phyloP scores from a whole-genome alignment of 1,140 invertebrate genomes.

The Musca domestica region DNA sequence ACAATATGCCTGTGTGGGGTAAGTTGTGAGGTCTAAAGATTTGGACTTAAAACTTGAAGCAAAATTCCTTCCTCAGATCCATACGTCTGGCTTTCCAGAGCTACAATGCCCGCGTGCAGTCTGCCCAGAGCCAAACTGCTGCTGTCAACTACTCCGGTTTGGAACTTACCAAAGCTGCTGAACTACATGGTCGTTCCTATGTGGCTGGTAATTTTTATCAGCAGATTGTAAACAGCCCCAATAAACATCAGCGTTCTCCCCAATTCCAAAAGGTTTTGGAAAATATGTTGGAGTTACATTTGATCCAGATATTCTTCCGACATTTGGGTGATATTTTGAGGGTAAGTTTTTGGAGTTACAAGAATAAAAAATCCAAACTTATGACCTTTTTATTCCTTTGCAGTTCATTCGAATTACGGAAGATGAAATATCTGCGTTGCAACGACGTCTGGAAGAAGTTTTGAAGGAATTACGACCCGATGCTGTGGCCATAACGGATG shows the following conservation, averaged over 20 bases:
- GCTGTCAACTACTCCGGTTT: constrained; percentile 82
- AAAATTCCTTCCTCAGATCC: constrained; percentile 52
- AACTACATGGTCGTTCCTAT: constrained; percentile 71
- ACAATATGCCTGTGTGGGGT: constrained; percentile 67
- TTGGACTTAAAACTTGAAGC: constrained; percentile 11
- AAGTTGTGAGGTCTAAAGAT: constrained; percentile 28
- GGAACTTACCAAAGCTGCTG: constrained; percentile 69
- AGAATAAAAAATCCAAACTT: constrained; percentile 51
- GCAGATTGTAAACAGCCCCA: constrained; percentile 47
- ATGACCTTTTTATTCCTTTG: constrained; percentile 42
- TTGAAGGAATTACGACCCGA: constrained; percentile 72
- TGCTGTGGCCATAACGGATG: constrained; percentile 82
- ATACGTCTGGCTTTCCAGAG: constrained; percentile 57
- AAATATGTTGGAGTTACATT: constrained; percentile 74
- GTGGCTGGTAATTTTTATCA: constrained; percentile 63
- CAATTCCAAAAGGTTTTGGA: constrained; percentile 63
- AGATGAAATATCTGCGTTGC: constrained; percentile 62
- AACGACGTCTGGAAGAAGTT: constrained; percentile 65
- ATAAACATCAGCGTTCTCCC: constrained; percentile 55
- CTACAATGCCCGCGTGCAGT: constrained; percentile 62
- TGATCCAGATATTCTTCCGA: constrained; percentile 71
- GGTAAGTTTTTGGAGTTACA: constrained; percentile 56
- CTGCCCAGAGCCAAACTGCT: constrained; percentile 64
- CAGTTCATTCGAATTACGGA: constrained; percentile 65
- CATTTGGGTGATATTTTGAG: constrained; percentile 74